Conservation (phyloP, 2,113 vertebrate species). For the Microcebus ravelobensis region DNA sequence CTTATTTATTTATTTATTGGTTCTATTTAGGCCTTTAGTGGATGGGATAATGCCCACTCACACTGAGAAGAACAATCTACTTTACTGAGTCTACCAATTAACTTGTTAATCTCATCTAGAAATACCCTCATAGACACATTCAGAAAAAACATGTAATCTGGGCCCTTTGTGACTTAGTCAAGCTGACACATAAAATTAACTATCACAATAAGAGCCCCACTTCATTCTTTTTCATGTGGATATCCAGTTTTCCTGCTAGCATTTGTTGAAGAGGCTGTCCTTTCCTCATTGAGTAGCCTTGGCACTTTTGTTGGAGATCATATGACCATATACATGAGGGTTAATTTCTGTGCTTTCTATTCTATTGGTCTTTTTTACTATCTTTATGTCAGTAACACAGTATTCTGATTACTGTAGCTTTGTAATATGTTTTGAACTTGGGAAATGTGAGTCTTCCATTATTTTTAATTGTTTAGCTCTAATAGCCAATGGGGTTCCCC, state of each 20-base stretch:
- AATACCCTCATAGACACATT: background rate
- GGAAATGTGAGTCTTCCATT: background rate
- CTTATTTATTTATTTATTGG: no score
- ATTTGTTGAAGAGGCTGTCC: background rate
- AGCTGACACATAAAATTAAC: background rate
- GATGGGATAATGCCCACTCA: background rate
- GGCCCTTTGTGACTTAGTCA: background rate
- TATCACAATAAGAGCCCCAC: background rate
- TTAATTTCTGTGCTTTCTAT: background rate
- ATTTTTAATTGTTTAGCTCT: background rate
- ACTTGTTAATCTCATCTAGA: background rate
- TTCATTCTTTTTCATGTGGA: background rate
- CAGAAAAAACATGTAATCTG: background rate
- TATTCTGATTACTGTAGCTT: background rate
- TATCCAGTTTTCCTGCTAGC: background rate
- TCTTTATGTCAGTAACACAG: background rate
- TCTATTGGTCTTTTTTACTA: background rate
- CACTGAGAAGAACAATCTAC: background rate
- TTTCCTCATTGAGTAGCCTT: background rate
- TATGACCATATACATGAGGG: background rate
- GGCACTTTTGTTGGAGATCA: background rate
- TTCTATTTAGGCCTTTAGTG: background rate
- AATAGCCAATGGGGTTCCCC: background rate
- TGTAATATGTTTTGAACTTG: background rate
- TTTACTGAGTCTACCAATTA: background rate